phyloP scores from a whole-genome alignment of 1,140 invertebrate genomes.

The Druon quercuslanigerum region DNA sequence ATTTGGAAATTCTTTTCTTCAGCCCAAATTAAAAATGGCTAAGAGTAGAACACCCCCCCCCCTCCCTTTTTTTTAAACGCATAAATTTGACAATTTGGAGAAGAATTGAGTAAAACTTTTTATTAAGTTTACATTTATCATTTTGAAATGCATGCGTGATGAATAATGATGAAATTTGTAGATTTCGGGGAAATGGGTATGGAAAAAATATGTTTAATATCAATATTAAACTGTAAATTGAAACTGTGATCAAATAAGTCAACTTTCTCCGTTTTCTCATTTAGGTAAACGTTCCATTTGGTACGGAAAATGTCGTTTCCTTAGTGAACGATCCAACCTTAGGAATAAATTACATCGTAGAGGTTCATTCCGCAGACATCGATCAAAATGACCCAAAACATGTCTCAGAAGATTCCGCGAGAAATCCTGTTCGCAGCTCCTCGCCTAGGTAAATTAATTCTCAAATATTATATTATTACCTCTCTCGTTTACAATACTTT shows the following conservation, averaged over 20 bases:
- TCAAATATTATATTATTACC: conserved; percentile 27
- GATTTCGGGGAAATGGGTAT: too few relatives aligned
- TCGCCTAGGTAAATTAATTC: conserved; percentile 5
- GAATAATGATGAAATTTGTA: too few relatives aligned
- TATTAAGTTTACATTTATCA: too few relatives aligned
- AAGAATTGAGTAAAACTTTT: too few relatives aligned
- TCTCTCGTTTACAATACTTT: too few relatives aligned
- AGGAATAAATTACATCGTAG: conserved; percentile 86
- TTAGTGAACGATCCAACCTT: conserved; percentile 81
- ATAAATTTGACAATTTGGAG: too few relatives aligned
- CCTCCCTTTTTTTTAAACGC: too few relatives aligned
- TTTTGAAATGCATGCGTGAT: too few relatives aligned
- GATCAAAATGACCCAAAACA: conserved; percentile 7
- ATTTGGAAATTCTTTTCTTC: too few relatives aligned
- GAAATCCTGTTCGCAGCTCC: neutral
- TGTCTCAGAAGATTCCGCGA: neutral
- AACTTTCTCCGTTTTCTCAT: conserved; percentile 22
- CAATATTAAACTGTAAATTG: neutral
- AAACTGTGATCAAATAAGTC: conserved; percentile 28
- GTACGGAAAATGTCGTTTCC: conserved; percentile 80
- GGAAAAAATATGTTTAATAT: too few relatives aligned
- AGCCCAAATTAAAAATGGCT: too few relatives aligned
- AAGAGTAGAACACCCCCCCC: too few relatives aligned
- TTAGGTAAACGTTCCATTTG: conserved; percentile 80
- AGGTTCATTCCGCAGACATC: conserved; percentile 46